These are phyloP conservation scores for Apocrypta bakeri DNA, from an alignment of 1,140 invertebrate species.

Conservation along the genomic window DNA sequence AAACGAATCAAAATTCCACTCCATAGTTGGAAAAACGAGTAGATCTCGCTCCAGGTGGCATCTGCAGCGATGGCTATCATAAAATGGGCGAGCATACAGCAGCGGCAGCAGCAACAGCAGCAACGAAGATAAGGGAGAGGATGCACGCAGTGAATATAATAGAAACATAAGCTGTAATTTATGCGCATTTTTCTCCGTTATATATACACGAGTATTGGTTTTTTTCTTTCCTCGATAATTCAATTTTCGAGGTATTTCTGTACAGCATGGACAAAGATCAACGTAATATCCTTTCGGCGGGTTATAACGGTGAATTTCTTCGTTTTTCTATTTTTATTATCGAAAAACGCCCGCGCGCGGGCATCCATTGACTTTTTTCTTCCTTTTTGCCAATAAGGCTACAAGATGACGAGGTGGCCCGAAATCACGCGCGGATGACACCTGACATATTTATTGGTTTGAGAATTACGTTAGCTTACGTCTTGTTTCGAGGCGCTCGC, in stretches of 20 bases:
- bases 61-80: slow-evolving; percentile 33
- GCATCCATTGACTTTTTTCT: neutral
- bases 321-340: neutral
- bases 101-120: neutral
- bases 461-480: slow-evolving; percentile 50
- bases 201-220: neutral
- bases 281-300: too few species aligned
- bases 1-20: neutral
- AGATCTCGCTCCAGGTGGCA: slow-evolving; percentile 5
- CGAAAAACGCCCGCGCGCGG: too few species aligned
- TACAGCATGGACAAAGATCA: too few species aligned
- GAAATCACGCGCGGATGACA: slow-evolving; percentile 43
- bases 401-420: slow-evolving; percentile 31
- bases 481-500: slow-evolving; percentile 44
- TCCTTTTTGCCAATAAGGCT: slow-evolving; percentile 24
- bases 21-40: neutral
- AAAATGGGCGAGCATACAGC: neutral
- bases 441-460: slow-evolving; percentile 49
- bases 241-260: neutral
- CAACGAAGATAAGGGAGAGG: neutral
- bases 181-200: slow-evolving; percentile 18
- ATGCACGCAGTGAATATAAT: slow-evolving; percentile 7
- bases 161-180: slow-evolving; percentile 45
- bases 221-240: neutral
- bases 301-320: too few species aligned